Conservation (phyloP, 2,113 vertebrate species). For the Cygnus atratus region DNA sequence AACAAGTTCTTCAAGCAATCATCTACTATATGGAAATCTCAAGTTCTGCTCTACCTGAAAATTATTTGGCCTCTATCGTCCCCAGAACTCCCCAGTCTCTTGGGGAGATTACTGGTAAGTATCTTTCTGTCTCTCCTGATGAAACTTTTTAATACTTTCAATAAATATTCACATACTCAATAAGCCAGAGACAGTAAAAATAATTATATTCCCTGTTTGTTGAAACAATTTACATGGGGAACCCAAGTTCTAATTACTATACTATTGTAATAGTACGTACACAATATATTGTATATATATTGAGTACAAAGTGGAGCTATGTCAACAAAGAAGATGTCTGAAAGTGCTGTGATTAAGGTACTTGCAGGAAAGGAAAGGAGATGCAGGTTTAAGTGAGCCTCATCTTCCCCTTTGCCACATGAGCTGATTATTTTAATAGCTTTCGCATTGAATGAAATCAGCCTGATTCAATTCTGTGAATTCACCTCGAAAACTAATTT, state of each 20-base stretch:
- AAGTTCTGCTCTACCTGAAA: not conserved
- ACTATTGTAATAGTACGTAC: not conserved
- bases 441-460: not conserved
- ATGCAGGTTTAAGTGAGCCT: not conserved
- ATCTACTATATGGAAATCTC: not conserved
- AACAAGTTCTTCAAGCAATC: not conserved
- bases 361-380: not conserved
- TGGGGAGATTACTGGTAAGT: not conserved
- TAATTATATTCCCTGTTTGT: not conserved
- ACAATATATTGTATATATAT: not conserved
- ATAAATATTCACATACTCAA: slow-evolving; percentile 32
- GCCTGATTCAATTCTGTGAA: not conserved
- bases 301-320: not conserved
- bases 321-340: not conserved
- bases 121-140: not conserved
- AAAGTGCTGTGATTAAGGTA: not conserved
- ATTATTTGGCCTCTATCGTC: not conserved
- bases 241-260: not conserved
- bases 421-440: not conserved
- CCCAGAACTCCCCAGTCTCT: not conserved
- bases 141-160: slow-evolving; percentile 1
- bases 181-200: slow-evolving; percentile 2
- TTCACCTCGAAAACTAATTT: not conserved
- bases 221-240: slow-evolving; percentile 4
- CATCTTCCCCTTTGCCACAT: not conserved